Evolutionary conservation across 2,113 vertebrate genomes (phyloP).

Genomic region (Mirounga angustirostris): DNA sequence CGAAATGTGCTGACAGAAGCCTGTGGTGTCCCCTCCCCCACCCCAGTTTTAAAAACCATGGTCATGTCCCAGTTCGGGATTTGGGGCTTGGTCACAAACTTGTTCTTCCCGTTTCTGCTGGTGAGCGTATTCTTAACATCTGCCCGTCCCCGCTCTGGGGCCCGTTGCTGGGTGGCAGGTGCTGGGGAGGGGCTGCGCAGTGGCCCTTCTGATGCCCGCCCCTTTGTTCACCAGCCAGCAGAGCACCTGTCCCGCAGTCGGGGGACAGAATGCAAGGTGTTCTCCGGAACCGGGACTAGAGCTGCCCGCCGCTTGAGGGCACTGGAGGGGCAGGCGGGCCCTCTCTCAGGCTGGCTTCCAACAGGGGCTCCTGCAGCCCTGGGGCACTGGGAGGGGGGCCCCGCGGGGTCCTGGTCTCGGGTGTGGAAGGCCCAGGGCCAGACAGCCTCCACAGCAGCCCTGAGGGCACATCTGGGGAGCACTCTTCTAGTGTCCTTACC

Average conservation of each 20-base stretch:
- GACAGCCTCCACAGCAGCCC: neutral
- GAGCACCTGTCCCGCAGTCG: slow-evolving; percentile 4
- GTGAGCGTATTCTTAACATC: neutral
- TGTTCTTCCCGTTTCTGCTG: neutral
- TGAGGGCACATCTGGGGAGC: neutral
- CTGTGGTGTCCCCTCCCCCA: too few relatives aligned
- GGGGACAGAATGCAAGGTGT: slow-evolving; percentile 25
- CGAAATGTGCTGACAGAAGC: rapidly evolving
- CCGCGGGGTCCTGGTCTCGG: neutral
- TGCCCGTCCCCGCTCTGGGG: neutral
- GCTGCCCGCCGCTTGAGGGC: neutral
- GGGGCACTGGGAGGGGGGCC: neutral
- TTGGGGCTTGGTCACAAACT: neutral
- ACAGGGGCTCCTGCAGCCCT: neutral
- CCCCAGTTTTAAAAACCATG: rapidly evolving
- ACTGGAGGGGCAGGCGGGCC: neutral
- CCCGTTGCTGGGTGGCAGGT: neutral
- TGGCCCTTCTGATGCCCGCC: neutral
- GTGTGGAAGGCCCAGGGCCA: neutral
- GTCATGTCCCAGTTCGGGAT: neutral
- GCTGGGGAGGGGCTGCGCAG: neutral
- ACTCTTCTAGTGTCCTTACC: neutral
- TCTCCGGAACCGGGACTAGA: neutral
- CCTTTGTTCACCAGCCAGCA: slow-evolving; percentile 27
- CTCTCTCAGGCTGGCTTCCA: neutral